These are phyloP conservation scores for Gymnoscopelus braueri DNA, from an alignment of 2,797 vertebrate species.

Conservation along the genomic window DNA sequence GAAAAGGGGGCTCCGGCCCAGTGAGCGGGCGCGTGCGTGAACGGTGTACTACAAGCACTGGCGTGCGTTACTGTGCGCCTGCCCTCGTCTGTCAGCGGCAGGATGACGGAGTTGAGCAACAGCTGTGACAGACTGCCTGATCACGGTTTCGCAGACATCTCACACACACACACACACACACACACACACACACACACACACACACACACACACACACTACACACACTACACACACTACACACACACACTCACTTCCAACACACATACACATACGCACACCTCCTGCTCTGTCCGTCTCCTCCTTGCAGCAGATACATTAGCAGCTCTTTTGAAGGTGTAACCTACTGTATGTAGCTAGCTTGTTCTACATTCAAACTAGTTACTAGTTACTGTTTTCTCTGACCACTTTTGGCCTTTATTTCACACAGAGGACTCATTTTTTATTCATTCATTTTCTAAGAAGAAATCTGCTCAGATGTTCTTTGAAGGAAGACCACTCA, in stretches of 20 bases:
- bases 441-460: slow-evolving; percentile 8
- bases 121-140: slow-evolving; percentile 70
- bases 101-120: slow-evolving; percentile 69
- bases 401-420: neutral
- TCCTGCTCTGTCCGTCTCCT: slow-evolving; percentile 29
- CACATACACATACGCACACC: neutral
- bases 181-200: slow-evolving; percentile 4
- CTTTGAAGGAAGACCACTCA: slow-evolving; percentile 10
- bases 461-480: neutral
- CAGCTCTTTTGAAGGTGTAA: slow-evolving; percentile 26
- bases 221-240: slow-evolving; percentile 26
- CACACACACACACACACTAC: slow-evolving; percentile 7
- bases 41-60: slow-evolving; percentile 2
- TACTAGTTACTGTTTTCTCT: slow-evolving; percentile 7
- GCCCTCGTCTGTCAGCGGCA: slow-evolving; percentile 60
- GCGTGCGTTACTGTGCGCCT: slow-evolving; percentile 35
- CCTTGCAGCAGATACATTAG: slow-evolving; percentile 40
- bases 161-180: slow-evolving; percentile 31
- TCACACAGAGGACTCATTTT: neutral
- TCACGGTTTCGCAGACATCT: slow-evolving; percentile 55
- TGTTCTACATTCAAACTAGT: slow-evolving; percentile 2
- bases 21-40: slow-evolving; percentile 5
- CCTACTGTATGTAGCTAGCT: slow-evolving; percentile 12
- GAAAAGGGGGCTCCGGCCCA: neutral
- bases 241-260: neutral